These are phyloP conservation scores for Mormyrops boulengeri DNA, from an alignment of 2,797 vertebrate species.

Conservation along the genomic window DNA sequence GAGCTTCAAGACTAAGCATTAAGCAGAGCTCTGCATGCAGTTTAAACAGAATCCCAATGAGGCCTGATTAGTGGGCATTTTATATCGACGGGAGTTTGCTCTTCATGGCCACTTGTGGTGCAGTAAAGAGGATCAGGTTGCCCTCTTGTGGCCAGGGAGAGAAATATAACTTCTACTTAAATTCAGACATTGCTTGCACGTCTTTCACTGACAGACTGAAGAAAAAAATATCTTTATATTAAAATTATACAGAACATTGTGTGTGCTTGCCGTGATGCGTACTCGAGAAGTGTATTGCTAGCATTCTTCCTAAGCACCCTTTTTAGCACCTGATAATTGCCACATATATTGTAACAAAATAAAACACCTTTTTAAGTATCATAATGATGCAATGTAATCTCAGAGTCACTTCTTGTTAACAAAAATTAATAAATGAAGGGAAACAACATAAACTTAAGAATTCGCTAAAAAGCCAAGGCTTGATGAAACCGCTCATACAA, in stretches of 20 bases:
- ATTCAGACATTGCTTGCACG: background rate
- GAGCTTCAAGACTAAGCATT: background rate
- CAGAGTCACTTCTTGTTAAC: background rate
- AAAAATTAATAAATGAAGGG: background rate
- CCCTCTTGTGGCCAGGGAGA: background rate
- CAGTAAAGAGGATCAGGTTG: background rate
- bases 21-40: background rate
- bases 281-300: background rate
- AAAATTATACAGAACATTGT: background rate
- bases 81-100: background rate
- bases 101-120: background rate
- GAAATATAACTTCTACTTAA: background rate
- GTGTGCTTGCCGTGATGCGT: background rate
- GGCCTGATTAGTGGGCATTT: background rate
- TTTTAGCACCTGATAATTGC: background rate
- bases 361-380: background rate
- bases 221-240: background rate
- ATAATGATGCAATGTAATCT: background rate
- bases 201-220: background rate
- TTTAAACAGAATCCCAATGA: background rate
- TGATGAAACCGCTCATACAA: background rate
- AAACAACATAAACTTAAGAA: background rate
- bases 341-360: background rate
- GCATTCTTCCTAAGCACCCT: too few relatives aligned
- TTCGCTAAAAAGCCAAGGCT: background rate